Evolutionary conservation across 2,888 invertebrate species (phyloP).

Genomic region (Cataglyphis altisquamis): DNA sequence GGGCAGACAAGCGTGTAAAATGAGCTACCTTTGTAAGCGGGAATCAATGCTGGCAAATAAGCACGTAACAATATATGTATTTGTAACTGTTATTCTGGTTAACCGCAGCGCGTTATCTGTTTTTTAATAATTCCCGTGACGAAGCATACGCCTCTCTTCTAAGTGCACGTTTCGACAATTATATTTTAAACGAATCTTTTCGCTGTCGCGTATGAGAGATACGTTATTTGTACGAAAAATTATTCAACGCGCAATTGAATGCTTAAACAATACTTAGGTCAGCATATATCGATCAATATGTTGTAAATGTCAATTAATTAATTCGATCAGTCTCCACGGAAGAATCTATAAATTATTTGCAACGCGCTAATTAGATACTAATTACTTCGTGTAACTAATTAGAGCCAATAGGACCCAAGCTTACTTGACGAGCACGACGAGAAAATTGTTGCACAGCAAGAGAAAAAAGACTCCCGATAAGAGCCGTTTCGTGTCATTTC

Average conservation of each 20-base stretch:
- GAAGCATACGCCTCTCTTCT: not conserved
- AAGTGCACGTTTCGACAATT: conserved; percentile 15
- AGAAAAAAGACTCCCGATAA: not conserved
- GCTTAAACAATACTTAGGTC: conserved; percentile 36
- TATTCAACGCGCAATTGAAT: not conserved
- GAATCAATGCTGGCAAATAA: conserved; percentile 37
- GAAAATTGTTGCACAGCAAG: not conserved
- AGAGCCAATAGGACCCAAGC: not conserved
- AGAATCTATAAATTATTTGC: conserved; percentile 38
- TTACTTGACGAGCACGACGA: conserved; percentile 32
- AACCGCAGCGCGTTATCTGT: conserved; percentile 8
- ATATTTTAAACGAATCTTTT: conserved; percentile 13
- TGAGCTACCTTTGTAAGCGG: not conserved
- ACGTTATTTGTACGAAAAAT: conserved; percentile 8
- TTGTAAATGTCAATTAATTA: conserved; percentile 32
- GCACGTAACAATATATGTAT: conserved; percentile 15
- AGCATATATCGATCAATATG: not conserved
- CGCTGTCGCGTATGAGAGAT: not conserved
- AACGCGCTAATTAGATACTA: conserved; percentile 46
- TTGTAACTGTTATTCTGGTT: conserved; percentile 29
- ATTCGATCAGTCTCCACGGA: conserved; percentile 21
- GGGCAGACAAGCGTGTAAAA: conserved; percentile 35
- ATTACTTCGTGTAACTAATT: conserved; percentile 48
- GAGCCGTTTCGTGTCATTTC: conserved; percentile 26
- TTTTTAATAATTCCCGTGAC: conserved; percentile 28